These are phyloP conservation scores for Pachycephus smyrnensis DNA, from an alignment of 2,888 invertebrate genomes.

Conservation along the genomic window DNA sequence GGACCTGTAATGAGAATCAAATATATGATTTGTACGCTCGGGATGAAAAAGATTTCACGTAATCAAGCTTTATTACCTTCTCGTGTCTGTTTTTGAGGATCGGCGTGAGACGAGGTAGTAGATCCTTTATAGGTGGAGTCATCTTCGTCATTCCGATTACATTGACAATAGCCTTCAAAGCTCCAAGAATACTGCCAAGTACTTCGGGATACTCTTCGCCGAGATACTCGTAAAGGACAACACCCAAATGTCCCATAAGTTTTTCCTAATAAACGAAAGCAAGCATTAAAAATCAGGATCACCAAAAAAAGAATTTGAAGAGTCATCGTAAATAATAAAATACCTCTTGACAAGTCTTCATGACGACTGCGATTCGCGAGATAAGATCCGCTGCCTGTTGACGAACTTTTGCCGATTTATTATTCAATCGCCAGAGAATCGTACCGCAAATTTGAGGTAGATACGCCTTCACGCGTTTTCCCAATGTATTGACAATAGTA, in stretches of 20 bases:
- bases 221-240: slow-evolving; percentile 98
- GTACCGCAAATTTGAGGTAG: slow-evolving; percentile 99
- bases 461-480: slow-evolving; percentile 98
- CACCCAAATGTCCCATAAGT: slow-evolving; percentile 99
- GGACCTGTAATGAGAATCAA: slow-evolving; percentile 76
- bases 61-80: slow-evolving; percentile 56
- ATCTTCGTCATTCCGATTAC: slow-evolving; percentile 99
- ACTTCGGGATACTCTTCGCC: slow-evolving; percentile 99
- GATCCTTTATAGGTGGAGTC: slow-evolving; percentile 99
- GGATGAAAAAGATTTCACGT: neutral
- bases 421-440: slow-evolving; percentile 98
- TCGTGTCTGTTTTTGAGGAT: slow-evolving; percentile 96
- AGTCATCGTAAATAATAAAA: slow-evolving; percentile 8
- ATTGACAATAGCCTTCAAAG: slow-evolving; percentile 98
- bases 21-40: neutral
- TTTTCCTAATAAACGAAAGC: slow-evolving; percentile 78
- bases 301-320: slow-evolving; percentile 7
- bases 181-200: slow-evolving; percentile 96
- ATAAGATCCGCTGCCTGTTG: slow-evolving; percentile 99
- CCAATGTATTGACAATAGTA: slow-evolving; percentile 97
- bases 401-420: slow-evolving; percentile 98
- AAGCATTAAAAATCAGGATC: slow-evolving; percentile 11
- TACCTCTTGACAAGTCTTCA: slow-evolving; percentile 98
- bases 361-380: slow-evolving; percentile 97
- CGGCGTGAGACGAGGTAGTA: slow-evolving; percentile 95